Evolutionary conservation across 2,888 invertebrate species (phyloP).

Genomic region (Anodontia alba): DNA sequence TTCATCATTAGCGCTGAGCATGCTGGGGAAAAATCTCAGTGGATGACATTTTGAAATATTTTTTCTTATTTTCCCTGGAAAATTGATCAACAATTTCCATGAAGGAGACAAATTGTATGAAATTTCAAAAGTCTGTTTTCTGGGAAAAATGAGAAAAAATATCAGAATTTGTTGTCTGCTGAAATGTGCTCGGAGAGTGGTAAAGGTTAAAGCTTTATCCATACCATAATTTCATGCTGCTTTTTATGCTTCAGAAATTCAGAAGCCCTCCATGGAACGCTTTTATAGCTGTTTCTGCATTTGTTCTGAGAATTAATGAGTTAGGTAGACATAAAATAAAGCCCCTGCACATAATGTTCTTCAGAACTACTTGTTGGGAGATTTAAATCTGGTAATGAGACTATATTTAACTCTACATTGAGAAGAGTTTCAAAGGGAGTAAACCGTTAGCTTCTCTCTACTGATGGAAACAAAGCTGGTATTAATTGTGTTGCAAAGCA

Average conservation of each 20-base stretch:
- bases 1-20: slow-evolving; percentile 49
- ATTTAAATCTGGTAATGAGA: slow-evolving; percentile 4
- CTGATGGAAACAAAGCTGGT: background rate
- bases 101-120: too few species aligned
- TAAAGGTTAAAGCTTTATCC: slow-evolving; percentile 58
- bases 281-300: background rate
- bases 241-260: slow-evolving; percentile 53
- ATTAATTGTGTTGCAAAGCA: too few species aligned
- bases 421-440: background rate
- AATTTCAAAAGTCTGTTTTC: too few species aligned
- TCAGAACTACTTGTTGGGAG: background rate
- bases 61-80: too few species aligned
- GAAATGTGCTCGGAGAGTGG: too few species aligned
- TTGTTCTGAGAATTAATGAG: background rate
- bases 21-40: too few species aligned
- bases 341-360: background rate
- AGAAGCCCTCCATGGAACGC: slow-evolving; percentile 45
- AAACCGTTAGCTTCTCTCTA: background rate
- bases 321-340: background rate
- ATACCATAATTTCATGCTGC: slow-evolving; percentile 60
- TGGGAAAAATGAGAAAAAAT: too few species aligned
- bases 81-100: too few species aligned
- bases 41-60: too few species aligned
- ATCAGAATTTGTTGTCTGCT: too few species aligned
- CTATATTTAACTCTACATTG: background rate